Percentiles rank a stretch among this genome's conserved stretches.
Conservation (phyloP, 2,888 invertebrate genomes). For the Xestia ashworthii region DNA sequence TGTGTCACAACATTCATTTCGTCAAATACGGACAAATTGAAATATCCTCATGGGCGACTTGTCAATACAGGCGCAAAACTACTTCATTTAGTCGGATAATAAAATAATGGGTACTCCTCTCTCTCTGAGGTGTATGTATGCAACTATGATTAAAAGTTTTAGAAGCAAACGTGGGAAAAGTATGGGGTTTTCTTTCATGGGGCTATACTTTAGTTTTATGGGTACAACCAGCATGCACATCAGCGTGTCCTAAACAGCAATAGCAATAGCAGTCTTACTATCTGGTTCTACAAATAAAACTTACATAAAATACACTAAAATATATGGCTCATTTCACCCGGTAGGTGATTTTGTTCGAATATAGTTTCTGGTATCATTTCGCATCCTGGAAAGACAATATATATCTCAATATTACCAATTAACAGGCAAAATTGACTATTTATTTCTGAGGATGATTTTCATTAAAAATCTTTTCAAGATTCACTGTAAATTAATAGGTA, state of each 20-base stretch:
- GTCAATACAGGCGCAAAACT: background rate
- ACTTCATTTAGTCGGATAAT: background rate
- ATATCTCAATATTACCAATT: too few species aligned
- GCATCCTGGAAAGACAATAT: too few species aligned
- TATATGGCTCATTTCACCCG: background rate
- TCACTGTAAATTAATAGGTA: background rate
- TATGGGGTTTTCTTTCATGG: background rate
- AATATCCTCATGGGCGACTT: background rate
- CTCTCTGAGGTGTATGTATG: too few species aligned
- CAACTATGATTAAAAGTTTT: too few species aligned
- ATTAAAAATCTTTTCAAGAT: background rate
- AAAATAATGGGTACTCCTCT: background rate
- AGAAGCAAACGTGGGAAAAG: background rate
- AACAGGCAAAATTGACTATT: too few species aligned
- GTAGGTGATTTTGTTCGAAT: background rate
- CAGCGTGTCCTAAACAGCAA: background rate
- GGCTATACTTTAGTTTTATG: background rate
- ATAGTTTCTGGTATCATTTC: background rate
- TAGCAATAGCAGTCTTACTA: too few species aligned
- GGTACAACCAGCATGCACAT: background rate
- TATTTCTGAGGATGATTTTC: background rate
- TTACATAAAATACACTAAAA: conserved; percentile 4
- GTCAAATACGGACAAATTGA: background rate
- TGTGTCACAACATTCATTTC: background rate
- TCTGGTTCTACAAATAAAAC: background rate